These are phyloP conservation scores for Melanostoma scalare DNA, from an alignment of 2,888 invertebrate species.

Conservation along the genomic window DNA sequence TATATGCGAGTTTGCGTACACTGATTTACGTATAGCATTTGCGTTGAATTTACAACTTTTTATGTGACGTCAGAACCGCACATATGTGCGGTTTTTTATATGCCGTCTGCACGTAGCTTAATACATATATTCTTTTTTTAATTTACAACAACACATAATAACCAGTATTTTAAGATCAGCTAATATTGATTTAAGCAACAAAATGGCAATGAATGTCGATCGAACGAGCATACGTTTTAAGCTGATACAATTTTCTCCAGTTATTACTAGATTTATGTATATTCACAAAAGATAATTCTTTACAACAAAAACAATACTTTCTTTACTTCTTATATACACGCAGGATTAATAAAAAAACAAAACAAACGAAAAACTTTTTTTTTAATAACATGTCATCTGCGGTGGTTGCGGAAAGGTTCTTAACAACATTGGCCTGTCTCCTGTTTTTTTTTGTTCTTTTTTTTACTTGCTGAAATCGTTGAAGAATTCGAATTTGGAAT, in stretches of 20 bases:
- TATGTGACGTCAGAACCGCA: no score
- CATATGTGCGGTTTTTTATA: no score
- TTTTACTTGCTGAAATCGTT: slow-evolving; percentile 27
- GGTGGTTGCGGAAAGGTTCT: slow-evolving; percentile 12
- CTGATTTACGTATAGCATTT: no score
- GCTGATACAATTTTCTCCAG: slow-evolving; percentile 21
- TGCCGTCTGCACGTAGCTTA: no score
- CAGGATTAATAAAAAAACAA: slow-evolving; percentile 53
- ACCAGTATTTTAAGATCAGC: slow-evolving; percentile 18
- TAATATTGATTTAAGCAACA: slow-evolving; percentile 20
- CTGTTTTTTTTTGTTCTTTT: slow-evolving; percentile 4
- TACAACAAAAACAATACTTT: slow-evolving; percentile 60
- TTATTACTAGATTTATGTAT: slow-evolving; percentile 32
- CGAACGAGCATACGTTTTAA: slow-evolving; percentile 1
- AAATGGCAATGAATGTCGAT: slow-evolving; percentile 23
- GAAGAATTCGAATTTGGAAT: slow-evolving; percentile 61
- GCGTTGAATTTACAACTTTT: no score
- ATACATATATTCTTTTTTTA: slow-evolving; percentile 15
- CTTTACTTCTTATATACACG: slow-evolving; percentile 62
- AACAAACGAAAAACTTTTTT: slow-evolving; percentile 45
- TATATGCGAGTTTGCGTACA: no score
- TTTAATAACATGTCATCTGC: slow-evolving; percentile 17
- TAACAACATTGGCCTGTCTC: slow-evolving; percentile 30
- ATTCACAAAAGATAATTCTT: slow-evolving; percentile 39
- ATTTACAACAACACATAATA: slow-evolving; percentile 58